These are phyloP conservation scores for Montipora foliosa DNA, from an alignment of 64 coral and sea anemone genomes.

Conservation along the genomic window DNA sequence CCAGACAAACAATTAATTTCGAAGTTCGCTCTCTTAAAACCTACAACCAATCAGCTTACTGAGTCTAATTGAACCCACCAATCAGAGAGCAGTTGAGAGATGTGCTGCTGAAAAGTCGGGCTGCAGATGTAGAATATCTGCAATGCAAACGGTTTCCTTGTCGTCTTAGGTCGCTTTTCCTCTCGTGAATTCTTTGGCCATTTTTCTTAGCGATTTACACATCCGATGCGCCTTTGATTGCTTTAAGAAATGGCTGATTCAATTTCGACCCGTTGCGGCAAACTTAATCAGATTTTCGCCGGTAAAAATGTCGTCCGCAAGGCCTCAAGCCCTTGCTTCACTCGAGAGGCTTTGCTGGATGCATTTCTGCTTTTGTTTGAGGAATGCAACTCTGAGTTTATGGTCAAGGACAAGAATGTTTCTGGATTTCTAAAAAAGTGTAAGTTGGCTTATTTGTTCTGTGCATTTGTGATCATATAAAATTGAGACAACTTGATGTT, in stretches of 20 bases:
- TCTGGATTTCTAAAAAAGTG: conserved; percentile 95
- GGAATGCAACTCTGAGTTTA: conserved; percentile 85
- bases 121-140: not conserved
- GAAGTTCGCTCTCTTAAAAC: conserved; percentile 33
- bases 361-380: conserved; percentile 94
- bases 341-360: conserved; percentile 92
- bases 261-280: conserved; percentile 83
- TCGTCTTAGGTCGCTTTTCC: not conserved
- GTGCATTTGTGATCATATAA: not conserved
- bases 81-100: not conserved
- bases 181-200: not conserved
- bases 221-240: conserved; percentile 41
- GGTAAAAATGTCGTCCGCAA: conserved; percentile 80
- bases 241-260: conserved; percentile 71
- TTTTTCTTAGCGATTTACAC: conserved; percentile 12
- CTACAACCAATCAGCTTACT: conserved; percentile 7
- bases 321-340: conserved; percentile 7
- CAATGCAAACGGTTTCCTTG: conserved; percentile 32
- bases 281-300: conserved; percentile 89
- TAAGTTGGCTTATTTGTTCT: conserved; percentile 45
- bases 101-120: conserved; percentile 7
- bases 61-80: not conserved
- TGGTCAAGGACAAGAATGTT: conserved; percentile 94
- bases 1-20: not conserved
- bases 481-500: not conserved